phyloP scores from a whole-genome alignment of 2,888 invertebrate genomes.

The Matsumyia berberina region DNA sequence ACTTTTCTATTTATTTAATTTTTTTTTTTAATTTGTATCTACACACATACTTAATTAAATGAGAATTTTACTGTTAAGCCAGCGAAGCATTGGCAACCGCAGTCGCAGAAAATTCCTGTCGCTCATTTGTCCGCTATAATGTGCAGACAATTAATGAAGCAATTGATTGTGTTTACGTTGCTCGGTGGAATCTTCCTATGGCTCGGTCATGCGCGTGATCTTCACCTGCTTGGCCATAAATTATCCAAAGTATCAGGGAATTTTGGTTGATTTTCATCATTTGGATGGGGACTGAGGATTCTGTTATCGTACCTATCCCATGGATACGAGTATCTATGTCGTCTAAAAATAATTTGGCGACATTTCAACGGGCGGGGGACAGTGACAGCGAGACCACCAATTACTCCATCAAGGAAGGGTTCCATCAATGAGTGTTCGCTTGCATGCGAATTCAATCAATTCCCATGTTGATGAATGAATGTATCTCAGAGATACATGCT shows the following conservation, averaged over 20 bases:
- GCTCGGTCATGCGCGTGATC: neutral
- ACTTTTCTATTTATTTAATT: no score
- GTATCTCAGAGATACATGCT: slow-evolving; percentile 26
- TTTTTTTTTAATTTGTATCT: neutral
- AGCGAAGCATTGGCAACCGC: neutral
- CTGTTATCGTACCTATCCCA: no score
- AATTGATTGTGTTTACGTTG: slow-evolving; percentile 34
- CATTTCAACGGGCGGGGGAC: neutral
- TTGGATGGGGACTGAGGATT: slow-evolving; percentile 4
- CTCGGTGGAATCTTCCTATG: neutral
- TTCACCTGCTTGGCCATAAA: slow-evolving; percentile 53
- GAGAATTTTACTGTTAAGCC: slow-evolving; percentile 1
- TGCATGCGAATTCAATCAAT: slow-evolving; percentile 36
- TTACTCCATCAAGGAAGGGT: slow-evolving; percentile 1
- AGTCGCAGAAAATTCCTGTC: slow-evolving; percentile 24
- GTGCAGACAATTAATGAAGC: slow-evolving; percentile 55
- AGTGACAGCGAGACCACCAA: neutral
- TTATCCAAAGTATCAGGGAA: slow-evolving; percentile 14
- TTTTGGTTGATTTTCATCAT: slow-evolving; percentile 15
- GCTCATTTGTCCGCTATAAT: slow-evolving; percentile 26
- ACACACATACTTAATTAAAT: neutral
- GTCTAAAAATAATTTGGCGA: slow-evolving; percentile 20
- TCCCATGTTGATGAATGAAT: slow-evolving; percentile 60
- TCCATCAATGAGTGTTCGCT: neutral
- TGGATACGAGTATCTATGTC: neutral